Base-by-base conservation (phyloP, 2,888 invertebrate genomes). In the Agriotes lineatus region DNA sequence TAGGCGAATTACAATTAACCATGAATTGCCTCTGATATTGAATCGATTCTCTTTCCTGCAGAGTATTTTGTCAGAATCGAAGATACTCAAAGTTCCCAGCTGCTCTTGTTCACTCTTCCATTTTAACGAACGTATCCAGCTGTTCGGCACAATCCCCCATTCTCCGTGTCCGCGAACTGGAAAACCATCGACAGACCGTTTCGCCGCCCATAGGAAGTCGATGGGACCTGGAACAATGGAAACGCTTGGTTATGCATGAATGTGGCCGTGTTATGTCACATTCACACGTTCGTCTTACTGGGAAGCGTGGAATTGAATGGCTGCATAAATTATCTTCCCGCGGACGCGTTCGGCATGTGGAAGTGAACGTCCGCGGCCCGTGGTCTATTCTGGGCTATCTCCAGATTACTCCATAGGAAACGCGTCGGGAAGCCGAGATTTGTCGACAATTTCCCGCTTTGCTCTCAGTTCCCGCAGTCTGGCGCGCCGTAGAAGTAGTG, bases 341-440 rank as follows among this genome's bases (percentile, higher is more conserved):
- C 30, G 59, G 33, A 44, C 59, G 45, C 59, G 25, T 56, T 56
- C 39, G 39, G 56, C 56, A 56, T 56, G 39, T 35, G 59, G 59
- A 59, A 59, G 59, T 59, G 59, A 59, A 45, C 48, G 56, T 45
- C 50, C 44, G 66, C 39, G 19, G 18, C 12, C 10, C 18, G n/a
- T 56, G 33, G 10, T 52, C 52, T 56, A 56, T 56, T 37, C 39
- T 56, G 20, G 7, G 48, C 48, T 22, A 22, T 16, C n/a, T n/a
- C n/a, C n/a, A 44, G 44, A 44, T 44, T 44, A 44, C 19, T 37
- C 18, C 4, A 44, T 44, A 44, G 44, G 44, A 44, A 44, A 44
- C 10, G 44, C 19, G 44, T 44, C 7, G 44, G 44, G 18, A 44
- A 44, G n/a, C 37, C 14, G 37, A n/a, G n/a, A n/a, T n/a, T n/a